phyloP scores from a whole-genome alignment of 2,888 invertebrate species.

The Anticlea derivata region DNA sequence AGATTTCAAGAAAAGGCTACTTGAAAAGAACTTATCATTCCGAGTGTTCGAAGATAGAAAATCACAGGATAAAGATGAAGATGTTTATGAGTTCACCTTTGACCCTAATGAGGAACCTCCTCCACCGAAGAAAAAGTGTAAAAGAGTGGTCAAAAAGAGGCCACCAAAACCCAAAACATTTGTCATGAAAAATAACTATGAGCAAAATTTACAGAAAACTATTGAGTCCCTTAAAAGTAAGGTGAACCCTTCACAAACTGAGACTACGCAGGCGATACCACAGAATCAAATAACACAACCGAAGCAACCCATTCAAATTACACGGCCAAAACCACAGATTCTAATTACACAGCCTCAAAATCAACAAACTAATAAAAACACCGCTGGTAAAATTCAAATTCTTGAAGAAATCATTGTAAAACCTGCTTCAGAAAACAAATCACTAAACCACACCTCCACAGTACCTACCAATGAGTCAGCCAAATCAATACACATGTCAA shows the following conservation, averaged over 20 bases:
- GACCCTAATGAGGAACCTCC: constrained; percentile 74
- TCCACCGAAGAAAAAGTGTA: constrained; percentile 70
- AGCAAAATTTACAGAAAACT: constrained; percentile 66
- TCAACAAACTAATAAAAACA: not conserved
- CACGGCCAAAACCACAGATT: not conserved
- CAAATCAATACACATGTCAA: constrained; percentile 37
- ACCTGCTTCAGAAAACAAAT: constrained; percentile 10
- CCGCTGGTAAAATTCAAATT: constrained; percentile 14
- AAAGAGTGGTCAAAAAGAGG: constrained; percentile 53
- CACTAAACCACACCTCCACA: constrained; percentile 16
- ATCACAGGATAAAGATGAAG: constrained; percentile 51
- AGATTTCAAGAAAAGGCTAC: constrained; percentile 35
- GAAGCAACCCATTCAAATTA: not conserved
- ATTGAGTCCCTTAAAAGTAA: constrained; percentile 57
- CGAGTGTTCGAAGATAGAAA: constrained; percentile 59
- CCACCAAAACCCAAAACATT: constrained; percentile 55
- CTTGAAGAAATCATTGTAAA: constrained; percentile 15
- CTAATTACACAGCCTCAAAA: constrained; percentile 8
- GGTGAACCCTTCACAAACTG: constrained; percentile 38
- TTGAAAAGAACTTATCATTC: constrained; percentile 52
- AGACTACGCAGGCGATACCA: constrained; percentile 1
- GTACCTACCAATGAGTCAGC: constrained; percentile 24
- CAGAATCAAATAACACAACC: constrained; percentile 1
- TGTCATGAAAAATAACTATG: constrained; percentile 61
- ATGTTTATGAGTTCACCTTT: constrained; percentile 78